Evolutionary conservation across 1,140 invertebrate genomes (phyloP), one percentile per base, ranked within the genome.

Genomic region (Schlechtendalia chinensis): DNA sequence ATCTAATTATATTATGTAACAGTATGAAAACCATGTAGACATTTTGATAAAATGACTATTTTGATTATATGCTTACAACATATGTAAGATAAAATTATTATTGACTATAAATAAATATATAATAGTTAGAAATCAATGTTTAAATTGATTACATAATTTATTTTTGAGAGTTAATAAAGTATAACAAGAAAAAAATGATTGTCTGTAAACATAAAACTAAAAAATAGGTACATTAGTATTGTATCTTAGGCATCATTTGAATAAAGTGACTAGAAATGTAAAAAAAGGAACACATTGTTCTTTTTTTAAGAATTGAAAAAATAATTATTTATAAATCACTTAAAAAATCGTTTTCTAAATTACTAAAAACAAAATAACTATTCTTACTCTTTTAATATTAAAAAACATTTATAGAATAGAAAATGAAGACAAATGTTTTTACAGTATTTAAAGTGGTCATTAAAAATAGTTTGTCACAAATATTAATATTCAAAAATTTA

Each of bases 201-300:
- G 75, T 63, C 58, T 8, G 54, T 77, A 77, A 61, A 79, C n/a
- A 47, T 59, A 61, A 61, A 47, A 79, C 5, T 61, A 77, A 77
- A 61, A 63, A 79, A n/a, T n/a, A 47, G 27, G 32, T 58, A 50
- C 54, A 58, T 72, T 29, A 54, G 47, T 53, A n/a, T 72, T 72
- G 47, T 32, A 54, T 72, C 69, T 72, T 72, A 72, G 69, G 56
- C 54, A 59, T 75, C 45, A 75, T 59, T 74, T 74, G 16, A 24
- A 75, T 75, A 29, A 75, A 75, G 54, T 58, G 72, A 75, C 72
- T 75, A 75, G 72, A 75, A 59, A 45, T 75, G 53, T 72, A 24
- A 24, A 53, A 53, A 72, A 54, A 72, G 47, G 69, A 72, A 72
- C 47, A 54, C 8, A 29, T 29, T 63, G 50, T 54, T 71, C 24